Conservation (phyloP, 1,140 invertebrate species). For the Rhyzopertha dominica region DNA sequence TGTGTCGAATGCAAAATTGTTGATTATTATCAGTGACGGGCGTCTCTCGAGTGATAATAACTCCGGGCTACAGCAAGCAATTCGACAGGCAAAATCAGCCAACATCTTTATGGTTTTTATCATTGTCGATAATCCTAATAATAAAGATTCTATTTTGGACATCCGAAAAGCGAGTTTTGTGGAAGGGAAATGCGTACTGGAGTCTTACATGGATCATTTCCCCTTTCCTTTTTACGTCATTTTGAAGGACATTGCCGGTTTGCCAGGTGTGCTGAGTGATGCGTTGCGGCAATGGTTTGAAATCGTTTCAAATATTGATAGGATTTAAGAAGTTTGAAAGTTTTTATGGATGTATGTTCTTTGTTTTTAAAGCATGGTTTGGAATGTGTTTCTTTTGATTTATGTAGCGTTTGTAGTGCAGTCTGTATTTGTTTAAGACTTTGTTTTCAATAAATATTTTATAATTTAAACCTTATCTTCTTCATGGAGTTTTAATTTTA, state of each 20-base stretch:
- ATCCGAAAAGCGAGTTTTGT: slow-evolving; percentile 73
- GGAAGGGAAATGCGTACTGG: slow-evolving; percentile 57
- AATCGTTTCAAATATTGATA: slow-evolving; percentile 69
- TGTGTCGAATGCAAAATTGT: slow-evolving; percentile 68
- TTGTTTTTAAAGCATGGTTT: neutral
- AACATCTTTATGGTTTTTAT: slow-evolving; percentile 93
- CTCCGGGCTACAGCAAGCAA: slow-evolving; percentile 68
- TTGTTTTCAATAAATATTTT: no score
- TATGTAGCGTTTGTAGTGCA: neutral
- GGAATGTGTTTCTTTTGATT: neutral
- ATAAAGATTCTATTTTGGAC: slow-evolving; percentile 91
- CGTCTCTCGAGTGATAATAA: slow-evolving; percentile 86
- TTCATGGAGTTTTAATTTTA: no score
- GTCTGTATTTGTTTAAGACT: no score
- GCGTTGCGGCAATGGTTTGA: slow-evolving; percentile 98
- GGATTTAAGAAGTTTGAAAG: no score
- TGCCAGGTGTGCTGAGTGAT: slow-evolving; percentile 89
- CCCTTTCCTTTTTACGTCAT: slow-evolving; percentile 99
- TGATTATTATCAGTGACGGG: slow-evolving; percentile 93
- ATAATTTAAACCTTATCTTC: no score
- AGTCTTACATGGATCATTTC: slow-evolving; percentile 88
- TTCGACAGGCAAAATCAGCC: slow-evolving; percentile 71
- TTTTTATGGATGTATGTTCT: no score
- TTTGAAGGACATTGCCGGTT: slow-evolving; percentile 76
- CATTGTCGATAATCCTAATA: slow-evolving; percentile 89